phyloP scores from a whole-genome alignment of 2,888 invertebrate genomes.

The Rhopalosiphum nymphaeae region DNA sequence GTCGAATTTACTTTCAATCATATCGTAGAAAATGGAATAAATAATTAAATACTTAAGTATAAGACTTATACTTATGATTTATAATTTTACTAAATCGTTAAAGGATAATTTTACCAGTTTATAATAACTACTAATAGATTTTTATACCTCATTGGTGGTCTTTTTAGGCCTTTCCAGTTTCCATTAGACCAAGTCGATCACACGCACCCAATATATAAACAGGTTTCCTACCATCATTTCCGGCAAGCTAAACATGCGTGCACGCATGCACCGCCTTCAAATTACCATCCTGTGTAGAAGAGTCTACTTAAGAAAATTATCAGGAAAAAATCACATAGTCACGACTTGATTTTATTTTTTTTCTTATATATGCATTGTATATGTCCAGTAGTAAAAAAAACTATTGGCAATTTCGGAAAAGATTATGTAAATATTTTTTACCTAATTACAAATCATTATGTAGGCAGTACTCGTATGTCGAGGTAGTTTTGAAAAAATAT shows the following conservation, averaged over 20 bases:
- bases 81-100: neutral
- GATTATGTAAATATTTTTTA: conserved; percentile 9
- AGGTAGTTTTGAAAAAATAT: neutral
- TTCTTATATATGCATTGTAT: neutral
- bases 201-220: conserved; percentile 54
- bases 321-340: conserved; percentile 51
- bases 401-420: conserved; percentile 19
- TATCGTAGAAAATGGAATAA: neutral
- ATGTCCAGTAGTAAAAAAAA: conserved; percentile 40
- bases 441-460: conserved; percentile 5
- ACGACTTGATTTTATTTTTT: conserved; percentile 53
- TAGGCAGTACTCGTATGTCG: neutral
- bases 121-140: neutral
- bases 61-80: neutral
- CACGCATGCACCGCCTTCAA: conserved; percentile 48
- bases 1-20: neutral
- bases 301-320: conserved; percentile 49
- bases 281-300: conserved; percentile 31
- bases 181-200: conserved; percentile 48
- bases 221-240: conserved; percentile 59
- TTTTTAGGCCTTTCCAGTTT: conserved; percentile 46
- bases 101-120: neutral
- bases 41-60: neutral
- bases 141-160: conserved; percentile 50
- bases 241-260: conserved; percentile 41